Conservation (phyloP, 53 echinoderm and acorn worm species). For the Echinarachnius parma region DNA sequence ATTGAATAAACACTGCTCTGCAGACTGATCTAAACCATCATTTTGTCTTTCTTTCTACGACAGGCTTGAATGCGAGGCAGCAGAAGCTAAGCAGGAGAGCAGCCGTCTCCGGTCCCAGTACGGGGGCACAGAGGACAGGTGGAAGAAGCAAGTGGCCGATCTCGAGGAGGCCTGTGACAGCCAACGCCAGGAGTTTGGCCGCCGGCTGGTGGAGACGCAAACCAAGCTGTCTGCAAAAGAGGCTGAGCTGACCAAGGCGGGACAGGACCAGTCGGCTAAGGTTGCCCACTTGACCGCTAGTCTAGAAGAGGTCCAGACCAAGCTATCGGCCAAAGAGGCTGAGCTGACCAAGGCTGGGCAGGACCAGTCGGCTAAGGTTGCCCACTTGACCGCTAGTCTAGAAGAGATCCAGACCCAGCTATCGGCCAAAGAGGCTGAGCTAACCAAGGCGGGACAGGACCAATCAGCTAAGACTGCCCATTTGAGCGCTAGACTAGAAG, state of each 20-base stretch:
- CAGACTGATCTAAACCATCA: too few species aligned
- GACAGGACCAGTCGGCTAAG: not conserved
- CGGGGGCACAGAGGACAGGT: constrained; percentile 21
- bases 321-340: constrained; percentile 56
- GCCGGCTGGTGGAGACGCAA: constrained; percentile 83
- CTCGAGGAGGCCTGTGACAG: constrained; percentile 61
- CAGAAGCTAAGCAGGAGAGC: constrained; percentile 43
- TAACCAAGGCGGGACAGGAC: constrained; percentile 16
- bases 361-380: not conserved
- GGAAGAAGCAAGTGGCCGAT: constrained; percentile 42
- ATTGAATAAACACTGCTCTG: too few species aligned
- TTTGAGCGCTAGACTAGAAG: constrained; percentile 76
- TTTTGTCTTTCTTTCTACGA: not conserved
- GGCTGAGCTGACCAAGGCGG: constrained; percentile 44
- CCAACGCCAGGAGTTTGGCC: constrained; percentile 79
- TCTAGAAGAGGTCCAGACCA: constrained; percentile 81
- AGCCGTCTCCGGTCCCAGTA: constrained; percentile 28
- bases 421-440: constrained; percentile 57
- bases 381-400: too few species aligned
- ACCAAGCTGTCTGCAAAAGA: constrained; percentile 66
- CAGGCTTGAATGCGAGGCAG: constrained; percentile 26
- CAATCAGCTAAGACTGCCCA: too few species aligned
- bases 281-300: too few species aligned
- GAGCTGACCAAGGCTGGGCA: constrained; percentile 41
- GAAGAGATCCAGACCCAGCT: constrained; percentile 83